Conservation (phyloP, 2,888 invertebrate genomes). For the Keiferia lycopersicella region DNA sequence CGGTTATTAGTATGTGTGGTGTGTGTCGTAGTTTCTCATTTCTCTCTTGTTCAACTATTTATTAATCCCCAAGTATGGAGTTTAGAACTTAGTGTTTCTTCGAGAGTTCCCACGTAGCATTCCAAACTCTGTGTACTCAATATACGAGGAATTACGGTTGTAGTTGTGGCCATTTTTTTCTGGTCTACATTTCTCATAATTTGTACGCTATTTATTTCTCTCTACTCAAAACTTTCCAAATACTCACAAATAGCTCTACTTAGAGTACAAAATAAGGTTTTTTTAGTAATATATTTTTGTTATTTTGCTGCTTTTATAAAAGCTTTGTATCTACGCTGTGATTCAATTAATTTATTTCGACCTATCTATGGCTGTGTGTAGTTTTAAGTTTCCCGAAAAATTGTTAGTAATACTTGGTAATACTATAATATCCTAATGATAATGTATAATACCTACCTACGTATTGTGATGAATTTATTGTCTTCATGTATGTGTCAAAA, state of each 20-base stretch:
- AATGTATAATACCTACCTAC: not conserved
- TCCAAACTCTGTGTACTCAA: not conserved
- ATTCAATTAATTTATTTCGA: not conserved
- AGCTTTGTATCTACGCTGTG: slow-evolving; percentile 6
- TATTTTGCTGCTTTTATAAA: not conserved
- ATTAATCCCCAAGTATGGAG: slow-evolving; percentile 9
- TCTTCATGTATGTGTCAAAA: slow-evolving; percentile 15
- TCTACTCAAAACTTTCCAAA: no score
- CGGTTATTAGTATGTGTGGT: not conserved
- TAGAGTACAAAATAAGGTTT: no score
- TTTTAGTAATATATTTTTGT: not conserved
- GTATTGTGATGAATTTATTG: slow-evolving; percentile 13
- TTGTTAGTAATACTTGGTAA: not conserved
- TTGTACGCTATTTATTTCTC: no score
- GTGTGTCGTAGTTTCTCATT: slow-evolving; percentile 10
- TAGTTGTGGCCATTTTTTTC: not conserved
- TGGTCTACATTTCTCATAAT: no score
- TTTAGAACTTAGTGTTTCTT: slow-evolving; percentile 11
- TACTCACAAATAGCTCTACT: no score
- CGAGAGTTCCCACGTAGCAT: slow-evolving; percentile 1
- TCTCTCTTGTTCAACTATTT: slow-evolving; percentile 13
- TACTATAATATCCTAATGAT: not conserved
- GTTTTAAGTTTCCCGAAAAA: not conserved
- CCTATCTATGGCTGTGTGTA: slow-evolving; percentile 14
- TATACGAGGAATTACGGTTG: not conserved